Base-by-base conservation (phyloP, 2,797 vertebrate genomes). In the Ara ararauna region DNA sequence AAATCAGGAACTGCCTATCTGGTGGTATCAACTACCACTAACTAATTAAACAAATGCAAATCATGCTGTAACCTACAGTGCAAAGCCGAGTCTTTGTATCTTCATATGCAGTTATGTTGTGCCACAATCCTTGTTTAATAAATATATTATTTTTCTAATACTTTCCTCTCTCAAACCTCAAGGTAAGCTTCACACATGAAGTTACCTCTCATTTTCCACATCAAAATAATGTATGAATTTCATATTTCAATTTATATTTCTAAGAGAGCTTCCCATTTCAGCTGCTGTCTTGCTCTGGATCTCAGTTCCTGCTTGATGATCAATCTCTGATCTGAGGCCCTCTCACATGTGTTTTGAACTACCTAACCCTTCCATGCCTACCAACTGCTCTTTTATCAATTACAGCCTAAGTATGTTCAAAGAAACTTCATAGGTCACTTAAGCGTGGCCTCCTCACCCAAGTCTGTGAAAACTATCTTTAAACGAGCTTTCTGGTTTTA, bases 391-490 rank as follows among this genome's bases (percentile, higher is more conserved):
- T 70, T 90, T 93, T 71, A 87, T 68, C 87, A 92, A 70, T 87
- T 93, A 90, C 34, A 96, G 86, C 36, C 70, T 79, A 23, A 81
- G 34, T 30, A 66, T 42, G 75, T 93, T 92, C 81, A 91, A 91
- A 96, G 80, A 90, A 87, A 53, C 56, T 73, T 92, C 4, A 0
- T 42, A 75, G 78, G 82, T 83, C 78, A 85, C 40, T 81, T 80
- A 27, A 84, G 34, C 1, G 0, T n/a, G 56, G 66, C 70, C 42
- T 88, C 58, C 20, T 11, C 51, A 48, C 10, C 72, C 24, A 13
- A 81, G 42, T 62, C 22, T 50, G 54, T 2, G 7, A 89, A 85
- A 74, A 68, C 11, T 18, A 11, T 10, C 71, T 77, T 93, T 74
- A 92, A 91, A 64, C 4, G 51, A 87, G 64, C 36, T 32, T 65